These are phyloP conservation scores for Nematolebias whitei DNA, from an alignment of 2,113 vertebrate species.

Conservation along the genomic window DNA sequence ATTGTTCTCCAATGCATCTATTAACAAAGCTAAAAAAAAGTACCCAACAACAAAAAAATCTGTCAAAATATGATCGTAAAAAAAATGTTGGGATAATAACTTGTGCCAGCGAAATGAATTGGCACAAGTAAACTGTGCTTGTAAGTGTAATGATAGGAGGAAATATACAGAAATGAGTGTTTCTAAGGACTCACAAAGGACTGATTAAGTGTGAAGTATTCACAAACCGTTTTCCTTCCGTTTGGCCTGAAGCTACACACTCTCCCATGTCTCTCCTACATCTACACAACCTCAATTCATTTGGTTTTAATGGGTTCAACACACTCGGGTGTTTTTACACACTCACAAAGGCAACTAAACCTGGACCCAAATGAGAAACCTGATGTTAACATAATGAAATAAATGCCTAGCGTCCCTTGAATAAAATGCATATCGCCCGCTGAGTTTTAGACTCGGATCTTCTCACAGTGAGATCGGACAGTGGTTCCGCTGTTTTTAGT, in stretches of 20 bases:
- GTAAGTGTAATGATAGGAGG: background rate
- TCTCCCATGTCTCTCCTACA: slow-evolving; percentile 18
- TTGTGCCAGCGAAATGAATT: background rate
- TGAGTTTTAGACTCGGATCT: too few relatives aligned
- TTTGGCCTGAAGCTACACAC: slow-evolving; percentile 32
- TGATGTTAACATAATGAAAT: too few relatives aligned
- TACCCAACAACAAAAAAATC: too few relatives aligned
- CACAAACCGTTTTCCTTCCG: slow-evolving; percentile 8
- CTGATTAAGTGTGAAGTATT: slow-evolving; percentile 14
- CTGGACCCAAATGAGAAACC: too few relatives aligned
- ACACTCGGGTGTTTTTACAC: background rate
- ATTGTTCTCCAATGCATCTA: background rate
- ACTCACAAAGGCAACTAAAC: background rate
- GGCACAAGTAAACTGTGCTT: background rate
- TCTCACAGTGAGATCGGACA: too few relatives aligned
- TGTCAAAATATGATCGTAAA: background rate
- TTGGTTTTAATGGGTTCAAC: slow-evolving; percentile 26
- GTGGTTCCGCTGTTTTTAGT: too few relatives aligned
- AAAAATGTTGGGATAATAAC: background rate
- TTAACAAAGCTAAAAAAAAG: background rate
- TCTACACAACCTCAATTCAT: background rate
- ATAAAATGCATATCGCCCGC: too few relatives aligned
- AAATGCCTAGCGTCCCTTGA: too few relatives aligned
- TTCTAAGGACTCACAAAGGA: slow-evolving; percentile 5
- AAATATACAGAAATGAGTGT: background rate